Evolutionary conservation across 2,888 invertebrate species (phyloP).

Genomic region (Gymnosoma rotundatum): DNA sequence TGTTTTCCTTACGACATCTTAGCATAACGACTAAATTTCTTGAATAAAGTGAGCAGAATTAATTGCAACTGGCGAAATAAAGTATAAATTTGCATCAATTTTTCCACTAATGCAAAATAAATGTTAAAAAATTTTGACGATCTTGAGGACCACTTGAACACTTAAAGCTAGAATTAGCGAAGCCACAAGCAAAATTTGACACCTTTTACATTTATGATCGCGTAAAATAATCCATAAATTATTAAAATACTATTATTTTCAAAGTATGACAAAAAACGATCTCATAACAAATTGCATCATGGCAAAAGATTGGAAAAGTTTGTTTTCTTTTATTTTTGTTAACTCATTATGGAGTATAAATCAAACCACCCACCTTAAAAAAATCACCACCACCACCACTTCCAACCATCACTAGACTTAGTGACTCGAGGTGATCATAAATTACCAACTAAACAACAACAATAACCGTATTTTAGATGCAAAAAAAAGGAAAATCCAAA

Average conservation of each 20-base stretch:
- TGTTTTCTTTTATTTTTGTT: slow-evolving; percentile 17
- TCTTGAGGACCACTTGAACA: neutral
- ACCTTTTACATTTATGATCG: slow-evolving; percentile 59
- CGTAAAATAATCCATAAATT: slow-evolving; percentile 58
- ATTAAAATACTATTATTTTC: slow-evolving; percentile 55
- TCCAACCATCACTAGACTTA: slow-evolving; percentile 43
- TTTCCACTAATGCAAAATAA: neutral
- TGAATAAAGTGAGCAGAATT: no score
- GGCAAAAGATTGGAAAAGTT: slow-evolving; percentile 36
- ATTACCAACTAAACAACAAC: slow-evolving; percentile 53
- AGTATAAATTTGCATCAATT: neutral
- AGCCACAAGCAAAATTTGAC: slow-evolving; percentile 38
- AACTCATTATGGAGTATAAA: slow-evolving; percentile 62
- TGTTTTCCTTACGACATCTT: no score
- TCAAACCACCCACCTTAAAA: slow-evolving; percentile 68
- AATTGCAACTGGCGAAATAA: no score
- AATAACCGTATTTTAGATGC: slow-evolving; percentile 24
- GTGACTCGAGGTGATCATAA: slow-evolving; percentile 58
- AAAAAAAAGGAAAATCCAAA: neutral
- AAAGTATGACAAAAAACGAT: neutral
- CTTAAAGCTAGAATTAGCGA: slow-evolving; percentile 4
- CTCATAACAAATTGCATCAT: slow-evolving; percentile 56
- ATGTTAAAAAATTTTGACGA: neutral
- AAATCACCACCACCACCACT: slow-evolving; percentile 14
- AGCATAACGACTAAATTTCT: no score